Evolutionary conservation across 2,113 vertebrate genomes (phyloP).

Genomic region (Marmota flaviventris): DNA sequence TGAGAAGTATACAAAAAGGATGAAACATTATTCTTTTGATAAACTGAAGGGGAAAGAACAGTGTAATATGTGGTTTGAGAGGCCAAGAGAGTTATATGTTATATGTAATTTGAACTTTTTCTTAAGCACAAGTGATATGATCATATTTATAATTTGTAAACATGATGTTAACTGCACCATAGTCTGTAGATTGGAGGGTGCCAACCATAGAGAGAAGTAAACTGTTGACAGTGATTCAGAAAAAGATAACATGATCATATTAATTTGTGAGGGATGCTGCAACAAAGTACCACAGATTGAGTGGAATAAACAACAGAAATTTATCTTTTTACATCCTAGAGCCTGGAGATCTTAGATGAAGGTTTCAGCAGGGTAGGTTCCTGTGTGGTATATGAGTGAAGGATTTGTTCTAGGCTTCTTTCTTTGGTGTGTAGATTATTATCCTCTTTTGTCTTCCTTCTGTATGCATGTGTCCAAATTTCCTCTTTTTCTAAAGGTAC

Average conservation of each 20-base stretch:
- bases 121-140: neutral
- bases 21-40: neutral
- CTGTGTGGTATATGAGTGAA: neutral
- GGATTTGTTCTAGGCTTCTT: neutral
- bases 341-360: neutral
- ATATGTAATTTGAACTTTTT: neutral
- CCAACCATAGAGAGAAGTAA: neutral
- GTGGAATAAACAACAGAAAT: neutral
- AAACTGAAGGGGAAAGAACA: neutral
- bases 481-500: neutral
- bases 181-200: neutral
- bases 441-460: neutral
- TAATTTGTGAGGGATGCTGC: neutral
- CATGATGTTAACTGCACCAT: neutral
- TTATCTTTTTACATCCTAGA: neutral
- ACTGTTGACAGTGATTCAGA: neutral
- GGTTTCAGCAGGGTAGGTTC: neutral
- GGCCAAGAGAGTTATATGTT: neutral
- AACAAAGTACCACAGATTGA: neutral
- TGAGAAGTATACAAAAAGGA: neutral
- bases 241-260: neutral
- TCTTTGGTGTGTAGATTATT: neutral
- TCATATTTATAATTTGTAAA: neutral
- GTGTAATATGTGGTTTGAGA: neutral
- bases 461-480: neutral